These are phyloP conservation scores for Macrosiphum euphorbiae DNA, from an alignment of 2,888 invertebrate species.

Conservation along the genomic window DNA sequence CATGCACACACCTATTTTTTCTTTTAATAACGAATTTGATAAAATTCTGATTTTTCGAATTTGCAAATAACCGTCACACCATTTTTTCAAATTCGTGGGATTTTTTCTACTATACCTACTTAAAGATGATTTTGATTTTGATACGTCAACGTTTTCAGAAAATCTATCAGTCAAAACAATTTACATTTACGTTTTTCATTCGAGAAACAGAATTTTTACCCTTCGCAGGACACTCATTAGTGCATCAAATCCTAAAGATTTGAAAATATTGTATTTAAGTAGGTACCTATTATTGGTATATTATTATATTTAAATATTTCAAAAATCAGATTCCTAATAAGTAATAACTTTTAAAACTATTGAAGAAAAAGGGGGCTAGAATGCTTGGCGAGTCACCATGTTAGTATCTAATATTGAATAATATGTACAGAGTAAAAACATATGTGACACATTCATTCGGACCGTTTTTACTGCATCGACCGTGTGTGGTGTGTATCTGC, in stretches of 20 bases:
- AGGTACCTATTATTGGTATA: too few species aligned
- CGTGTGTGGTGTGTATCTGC: background rate
- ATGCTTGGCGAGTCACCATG: background rate
- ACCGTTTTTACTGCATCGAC: background rate
- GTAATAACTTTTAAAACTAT: background rate
- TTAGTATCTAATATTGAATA: background rate
- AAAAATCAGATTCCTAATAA: background rate
- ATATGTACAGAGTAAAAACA: constrained; percentile 1
- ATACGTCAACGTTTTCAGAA: background rate
- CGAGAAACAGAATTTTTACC: background rate
- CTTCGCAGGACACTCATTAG: background rate
- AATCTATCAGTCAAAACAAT: background rate
- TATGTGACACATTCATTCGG: constrained; percentile 26
- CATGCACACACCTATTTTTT: background rate
- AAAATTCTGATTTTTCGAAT: background rate
- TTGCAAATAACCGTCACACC: background rate
- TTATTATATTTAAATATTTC: background rate
- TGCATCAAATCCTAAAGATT: background rate
- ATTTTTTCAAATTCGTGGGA: background rate
- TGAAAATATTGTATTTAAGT: background rate
- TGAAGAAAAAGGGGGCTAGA: background rate
- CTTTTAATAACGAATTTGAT: background rate
- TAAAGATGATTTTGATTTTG: background rate
- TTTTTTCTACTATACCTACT: background rate
- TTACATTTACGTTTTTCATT: background rate